Base-by-base conservation (phyloP, 2,797 vertebrate genomes). In the Tragelaphus eurycerus region DNA sequence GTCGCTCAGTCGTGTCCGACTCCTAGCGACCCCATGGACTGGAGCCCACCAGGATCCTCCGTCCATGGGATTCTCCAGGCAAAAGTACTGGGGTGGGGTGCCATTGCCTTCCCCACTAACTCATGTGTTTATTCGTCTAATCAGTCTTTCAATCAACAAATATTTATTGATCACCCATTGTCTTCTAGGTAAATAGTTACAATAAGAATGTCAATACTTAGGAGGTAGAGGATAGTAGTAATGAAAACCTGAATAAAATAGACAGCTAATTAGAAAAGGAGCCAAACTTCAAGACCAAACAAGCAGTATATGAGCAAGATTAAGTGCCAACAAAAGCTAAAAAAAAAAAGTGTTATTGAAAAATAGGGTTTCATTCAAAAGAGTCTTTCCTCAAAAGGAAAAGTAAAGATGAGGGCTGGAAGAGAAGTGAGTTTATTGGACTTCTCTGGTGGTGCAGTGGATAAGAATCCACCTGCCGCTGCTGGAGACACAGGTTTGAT, bases 211-310 rank as follows among this genome's bases (percentile, higher is more conserved):
- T 55, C 81, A 93, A 17, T 43, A 23, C 83, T 67, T 89, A 29
- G 43, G 43, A 96, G 48, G 10, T 86, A 15, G 25, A n/a, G 14
- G 9, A 29, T 52, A n/a, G 11, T 60, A 17, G n/a, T 11, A 94
- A 89, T 82, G 71, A 94, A 93, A 31, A 16, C n/a, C 19, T 85
- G 27, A 95, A 46, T 9, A 67, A 54, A 93, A 76, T 21, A 95
- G 27, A 94, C 6, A 60, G 21, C 38, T 62, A 54, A 7, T 54
- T 48, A 86, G 55, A 81, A 94, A 95, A 89, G 27, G 31, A 95
- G 13, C 34, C 83, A 48, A 71, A 95, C 46, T 85, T 97, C 52
- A 97, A 90, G 27, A 88, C 14, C 27, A 92, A 92, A 81, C 4
- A 86, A 90, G 43, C 21, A 87, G 6, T 71, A 64, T 76, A n/a